Evolutionary conservation across 1,140 invertebrate genomes (phyloP).

Genomic region (Charaxes varanes): DNA sequence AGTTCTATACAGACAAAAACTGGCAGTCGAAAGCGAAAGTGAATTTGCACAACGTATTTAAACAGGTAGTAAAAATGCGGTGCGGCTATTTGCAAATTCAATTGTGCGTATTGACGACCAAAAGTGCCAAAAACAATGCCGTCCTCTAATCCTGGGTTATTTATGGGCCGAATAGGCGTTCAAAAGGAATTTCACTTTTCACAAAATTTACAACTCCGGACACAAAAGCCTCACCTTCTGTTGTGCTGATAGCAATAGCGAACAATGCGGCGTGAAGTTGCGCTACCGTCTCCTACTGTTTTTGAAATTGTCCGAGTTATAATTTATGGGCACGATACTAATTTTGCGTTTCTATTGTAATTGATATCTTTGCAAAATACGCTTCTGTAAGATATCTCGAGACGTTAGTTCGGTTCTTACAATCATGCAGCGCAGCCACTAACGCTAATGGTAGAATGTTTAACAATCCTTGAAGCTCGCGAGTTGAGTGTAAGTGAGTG

Average conservation of each 20-base stretch:
- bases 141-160: slow-evolving; percentile 62
- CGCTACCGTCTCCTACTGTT: slow-evolving; percentile 71
- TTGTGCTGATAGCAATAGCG: slow-evolving; percentile 62
- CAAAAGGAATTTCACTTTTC: slow-evolving; percentile 74
- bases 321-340: slow-evolving; percentile 58
- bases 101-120: slow-evolving; percentile 60
- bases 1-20: background rate
- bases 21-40: slow-evolving; percentile 17
- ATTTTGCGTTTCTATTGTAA: slow-evolving; percentile 66
- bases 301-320: slow-evolving; percentile 64
- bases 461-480: slow-evolving; percentile 30
- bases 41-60: slow-evolving; percentile 25
- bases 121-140: slow-evolving; percentile 67
- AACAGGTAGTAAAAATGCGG: slow-evolving; percentile 37
- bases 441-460: slow-evolving; percentile 21
- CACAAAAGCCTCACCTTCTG: slow-evolving; percentile 70
- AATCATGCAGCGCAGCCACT: slow-evolving; percentile 31
- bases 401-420: slow-evolving; percentile 43
- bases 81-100: slow-evolving; percentile 45
- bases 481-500: slow-evolving; percentile 26
- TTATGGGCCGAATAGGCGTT: slow-evolving; percentile 63
- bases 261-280: slow-evolving; percentile 63
- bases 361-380: slow-evolving; percentile 44
- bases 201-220: slow-evolving; percentile 70
- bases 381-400: slow-evolving; percentile 12